These are phyloP conservation scores for Oncorhynchus gorbuscha DNA, from an alignment of 2,113 vertebrate species.

Conservation along the genomic window DNA sequence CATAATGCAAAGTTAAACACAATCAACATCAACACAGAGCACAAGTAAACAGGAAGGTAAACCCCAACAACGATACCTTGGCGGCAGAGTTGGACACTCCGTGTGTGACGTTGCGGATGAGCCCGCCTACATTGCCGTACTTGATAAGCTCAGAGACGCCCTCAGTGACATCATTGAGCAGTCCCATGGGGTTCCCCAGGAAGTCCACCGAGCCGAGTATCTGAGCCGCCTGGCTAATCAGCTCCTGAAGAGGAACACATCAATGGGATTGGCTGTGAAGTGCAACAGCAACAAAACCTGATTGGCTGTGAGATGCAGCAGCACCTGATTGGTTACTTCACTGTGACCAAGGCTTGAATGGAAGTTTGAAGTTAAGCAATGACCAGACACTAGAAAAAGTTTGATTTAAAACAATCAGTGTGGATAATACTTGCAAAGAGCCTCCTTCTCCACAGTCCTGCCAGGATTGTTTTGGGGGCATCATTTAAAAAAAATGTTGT, in stretches of 20 bases:
- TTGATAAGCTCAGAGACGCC: conserved; percentile 91
- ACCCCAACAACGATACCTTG: conserved; percentile 78
- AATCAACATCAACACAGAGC: neutral
- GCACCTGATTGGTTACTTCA: neutral
- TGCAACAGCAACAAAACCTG: neutral
- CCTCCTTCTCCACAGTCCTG: no score
- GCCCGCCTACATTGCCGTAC: conserved; percentile 93
- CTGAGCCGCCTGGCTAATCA: conserved; percentile 94
- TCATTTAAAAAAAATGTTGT: no score
- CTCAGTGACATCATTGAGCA: conserved; percentile 93
- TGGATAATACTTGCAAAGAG: neutral
- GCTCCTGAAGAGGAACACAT: conserved; percentile 74
- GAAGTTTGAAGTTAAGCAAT: no score
- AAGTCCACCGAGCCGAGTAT: conserved; percentile 97
- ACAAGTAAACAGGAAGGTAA: neutral
- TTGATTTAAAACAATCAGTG: neutral
- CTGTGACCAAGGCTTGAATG: neutral
- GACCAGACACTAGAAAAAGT: neutral
- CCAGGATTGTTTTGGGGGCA: no score
- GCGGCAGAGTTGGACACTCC: conserved; percentile 97
- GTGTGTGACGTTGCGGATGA: conserved; percentile 94
- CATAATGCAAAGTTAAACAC: neutral
- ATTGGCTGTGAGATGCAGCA: neutral
- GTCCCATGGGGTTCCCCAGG: conserved; percentile 95
- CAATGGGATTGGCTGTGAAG: neutral